Conservation (phyloP, 2,797 vertebrate species). For the Acanthopagrus latus region DNA sequence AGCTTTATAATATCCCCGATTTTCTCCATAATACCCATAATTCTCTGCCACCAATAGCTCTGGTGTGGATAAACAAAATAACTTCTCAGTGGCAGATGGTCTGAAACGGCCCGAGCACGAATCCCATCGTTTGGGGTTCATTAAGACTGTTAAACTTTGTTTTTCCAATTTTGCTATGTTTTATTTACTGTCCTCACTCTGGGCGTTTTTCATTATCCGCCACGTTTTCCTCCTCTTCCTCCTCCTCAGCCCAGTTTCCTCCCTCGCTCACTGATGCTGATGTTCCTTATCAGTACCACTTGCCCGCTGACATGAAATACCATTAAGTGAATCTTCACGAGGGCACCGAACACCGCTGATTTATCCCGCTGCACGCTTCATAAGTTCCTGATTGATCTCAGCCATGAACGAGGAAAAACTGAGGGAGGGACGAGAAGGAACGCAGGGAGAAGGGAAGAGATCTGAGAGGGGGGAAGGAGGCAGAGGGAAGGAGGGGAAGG, state of each 20-base stretch:
- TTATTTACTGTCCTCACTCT: slow-evolving; percentile 49
- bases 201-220: slow-evolving; percentile 26
- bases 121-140: slow-evolving; percentile 17
- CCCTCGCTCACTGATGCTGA: neutral
- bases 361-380: slow-evolving; percentile 50
- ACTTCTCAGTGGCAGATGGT: slow-evolving; percentile 39
- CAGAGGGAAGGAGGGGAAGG: neutral
- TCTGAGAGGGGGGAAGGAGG: neutral
- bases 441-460: neutral
- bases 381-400: slow-evolving; percentile 53
- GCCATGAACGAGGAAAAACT: neutral
- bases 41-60: slow-evolving; percentile 22
- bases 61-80: slow-evolving; percentile 51
- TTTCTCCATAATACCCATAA: slow-evolving; percentile 51
- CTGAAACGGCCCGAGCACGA: slow-evolving; percentile 10
- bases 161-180: slow-evolving; percentile 32
- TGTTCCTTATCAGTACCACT: slow-evolving; percentile 37
- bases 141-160: slow-evolving; percentile 47
- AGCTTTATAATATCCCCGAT: slow-evolving; percentile 33
- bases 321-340: slow-evolving; percentile 50
- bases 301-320: slow-evolving; percentile 41
- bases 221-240: slow-evolving; percentile 5
- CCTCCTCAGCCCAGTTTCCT: neutral
- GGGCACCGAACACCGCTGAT: slow-evolving; percentile 43
- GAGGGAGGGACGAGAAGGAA: neutral